Evolutionary conservation across 2,113 vertebrate genomes (phyloP), one percentile per base, ranked within the genome.

Genomic region (Chionomys nivalis): DNA sequence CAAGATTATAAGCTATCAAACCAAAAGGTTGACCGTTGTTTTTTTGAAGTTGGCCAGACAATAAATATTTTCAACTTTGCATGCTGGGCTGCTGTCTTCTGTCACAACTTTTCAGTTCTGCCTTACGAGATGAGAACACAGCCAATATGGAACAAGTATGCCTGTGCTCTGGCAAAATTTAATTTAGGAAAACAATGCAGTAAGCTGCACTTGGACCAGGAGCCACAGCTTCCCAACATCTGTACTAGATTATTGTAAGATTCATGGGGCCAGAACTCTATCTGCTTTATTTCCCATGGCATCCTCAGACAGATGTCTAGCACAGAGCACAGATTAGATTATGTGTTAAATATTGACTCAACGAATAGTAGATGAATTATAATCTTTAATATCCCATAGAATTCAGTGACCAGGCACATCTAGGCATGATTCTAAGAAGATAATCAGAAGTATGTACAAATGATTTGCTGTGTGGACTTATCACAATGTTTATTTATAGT

Each of bases 331-430:
- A 52, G 21, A 42, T 55, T 91, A 79, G 11, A 39, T 55, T 90
- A 49, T 83, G 90, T 55, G 21, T 9, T 81, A 96, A 86, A n/a
- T 95, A 88, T 90, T 72, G 87, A 91, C 26, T 65, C 93, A 92
- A 85, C 44, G 93, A 90, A 68, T 55, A 63, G 0, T 76, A 28
- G 86, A 33, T 70, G 26, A 82, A 90, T 87, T 82, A 75, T 86
- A 85, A 75, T 49, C 13, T 28, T 96, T 87, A 92, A 72, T 75
- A 93, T 39, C 16, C 3, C 16, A 78, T 42, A 49, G 68, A 87
- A 83, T 89, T 93, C 49, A 78, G 36, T 88, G 49, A 36, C n/a
- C 42, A 90, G 13, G 19, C 23, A 81, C 17, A 52, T 92, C 55
- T n/a, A 85, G 55, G 33, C 33, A 55, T 87, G 72, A 93, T 21